A percentile compares a stretch with the other conserved stretches of the same genome.
phyloP scores from a whole-genome alignment of 2,113 vertebrate species.

The Fregata magnificens region DNA sequence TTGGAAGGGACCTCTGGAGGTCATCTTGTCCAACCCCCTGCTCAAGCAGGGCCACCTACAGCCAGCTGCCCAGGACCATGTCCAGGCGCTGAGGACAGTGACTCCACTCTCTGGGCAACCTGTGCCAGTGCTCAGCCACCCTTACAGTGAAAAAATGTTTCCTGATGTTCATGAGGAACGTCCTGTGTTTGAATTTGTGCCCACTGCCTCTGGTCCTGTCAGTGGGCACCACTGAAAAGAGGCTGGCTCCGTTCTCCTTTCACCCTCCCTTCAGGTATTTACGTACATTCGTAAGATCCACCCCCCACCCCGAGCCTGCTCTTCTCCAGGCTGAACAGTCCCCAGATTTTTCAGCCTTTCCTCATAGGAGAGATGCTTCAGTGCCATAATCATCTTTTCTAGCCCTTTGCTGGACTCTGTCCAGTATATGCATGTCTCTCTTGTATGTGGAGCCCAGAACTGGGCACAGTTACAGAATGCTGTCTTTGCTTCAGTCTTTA shows the following conservation, averaged over 20 bases:
- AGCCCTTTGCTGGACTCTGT: not conserved
- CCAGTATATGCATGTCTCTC: not conserved
- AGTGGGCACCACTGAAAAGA: not conserved
- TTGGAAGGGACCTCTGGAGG: not conserved
- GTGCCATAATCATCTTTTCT: not conserved
- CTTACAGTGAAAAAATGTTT: not conserved
- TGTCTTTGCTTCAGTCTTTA: too few relatives aligned
- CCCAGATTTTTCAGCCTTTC: not conserved
- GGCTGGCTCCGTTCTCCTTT: not conserved
- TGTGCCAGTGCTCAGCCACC: not conserved
- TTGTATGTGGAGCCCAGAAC: not conserved
- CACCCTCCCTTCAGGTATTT: not conserved
- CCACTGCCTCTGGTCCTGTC: not conserved
- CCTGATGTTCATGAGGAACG: not conserved
- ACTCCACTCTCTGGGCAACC: not conserved
- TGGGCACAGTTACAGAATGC: too few relatives aligned
- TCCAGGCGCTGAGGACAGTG: not conserved
- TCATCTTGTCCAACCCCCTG: not conserved
- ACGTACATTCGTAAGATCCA: not conserved
- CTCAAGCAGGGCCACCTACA: not conserved
- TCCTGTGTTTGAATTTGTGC: not conserved
- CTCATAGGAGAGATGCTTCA: not conserved
- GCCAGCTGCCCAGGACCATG: not conserved
- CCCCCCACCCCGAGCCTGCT: accelerated
- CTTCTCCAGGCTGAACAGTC: not conserved